These are phyloP conservation scores for Dermatemys mawii DNA, from an alignment of 2,113 vertebrate species.

Conservation along the genomic window DNA sequence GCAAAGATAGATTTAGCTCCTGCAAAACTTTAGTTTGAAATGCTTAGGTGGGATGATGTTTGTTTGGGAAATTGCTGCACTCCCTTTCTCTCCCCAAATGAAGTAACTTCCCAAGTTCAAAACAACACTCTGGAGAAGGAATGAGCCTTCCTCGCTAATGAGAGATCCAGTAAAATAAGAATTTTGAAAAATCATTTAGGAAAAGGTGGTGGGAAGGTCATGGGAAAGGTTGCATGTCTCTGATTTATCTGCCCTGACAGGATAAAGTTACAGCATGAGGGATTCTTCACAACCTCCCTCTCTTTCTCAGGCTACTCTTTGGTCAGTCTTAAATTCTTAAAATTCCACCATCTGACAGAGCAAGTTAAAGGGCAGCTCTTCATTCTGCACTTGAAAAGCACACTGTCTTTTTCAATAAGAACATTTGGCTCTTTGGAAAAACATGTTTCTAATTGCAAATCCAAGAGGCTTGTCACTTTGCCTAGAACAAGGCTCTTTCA, in stretches of 20 bases:
- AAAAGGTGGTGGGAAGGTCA: conserved; percentile 63
- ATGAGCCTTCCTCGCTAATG: neutral
- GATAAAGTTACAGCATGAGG: conserved; percentile 76
- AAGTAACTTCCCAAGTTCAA: neutral
- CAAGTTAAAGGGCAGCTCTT: conserved; percentile 43
- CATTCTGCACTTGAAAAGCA: conserved; percentile 42
- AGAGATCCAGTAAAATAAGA: conserved; percentile 19
- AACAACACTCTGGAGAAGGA: conserved; percentile 1
- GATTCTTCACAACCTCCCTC: conserved; percentile 67
- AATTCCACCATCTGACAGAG: conserved; percentile 69
- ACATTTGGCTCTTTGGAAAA: neutral
- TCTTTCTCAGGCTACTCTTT: conserved; percentile 63
- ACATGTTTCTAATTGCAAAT: conserved; percentile 1
- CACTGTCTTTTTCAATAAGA: neutral
- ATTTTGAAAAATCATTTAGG: conserved; percentile 19
- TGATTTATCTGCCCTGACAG: conserved; percentile 73
- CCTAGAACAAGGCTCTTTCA: fast-evolving
- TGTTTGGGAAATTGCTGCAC: neutral
- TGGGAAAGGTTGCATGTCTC: conserved; percentile 77
- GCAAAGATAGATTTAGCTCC: neutral
- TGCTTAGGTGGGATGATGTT: neutral
- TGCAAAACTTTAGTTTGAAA: fast-evolving
- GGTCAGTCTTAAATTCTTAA: conserved; percentile 72
- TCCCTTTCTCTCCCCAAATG: neutral
- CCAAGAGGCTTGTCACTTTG: neutral